Base-by-base conservation (phyloP, 2,888 invertebrate genomes). In the Drosophila testacea region DNA sequence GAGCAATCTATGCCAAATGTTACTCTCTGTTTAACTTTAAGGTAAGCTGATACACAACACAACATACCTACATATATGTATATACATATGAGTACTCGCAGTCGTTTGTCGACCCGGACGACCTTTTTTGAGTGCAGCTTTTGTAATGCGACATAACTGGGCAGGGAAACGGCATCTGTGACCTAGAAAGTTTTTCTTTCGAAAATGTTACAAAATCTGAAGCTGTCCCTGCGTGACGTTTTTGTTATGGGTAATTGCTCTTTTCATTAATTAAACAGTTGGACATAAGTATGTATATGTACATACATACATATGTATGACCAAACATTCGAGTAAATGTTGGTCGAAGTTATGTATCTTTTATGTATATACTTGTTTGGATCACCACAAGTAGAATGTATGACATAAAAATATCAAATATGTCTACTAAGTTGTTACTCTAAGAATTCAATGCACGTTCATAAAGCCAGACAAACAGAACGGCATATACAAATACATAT, bases 151-250 rank as follows among this genome's bases (percentile, higher is more conserved):
- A 68, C 71, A 77, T 55, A 59, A 41, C 22, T 46, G 36, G 54
- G 16, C 51, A 28, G 62, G 46, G 50, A 46, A 59, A 16, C 32
- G 30, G 13, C 75, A 64, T 63, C 69, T 63, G 62, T 86, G 90
- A 90, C 84, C 84, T 90, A 88, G 90, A 88, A 80, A 90, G 89
- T 46, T 86, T 88, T 86, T 84, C 87, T 90, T 86, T 84, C 66
- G 69, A 80, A 88, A 77, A 83, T 47, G 34, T 90, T 88, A 60
- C 72, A 54, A 71, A 60, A 77, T 16, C 13, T 63, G 61, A 52
- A 57, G 63, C 68, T 67, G 65, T 39, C 51, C 44, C 64, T 81
- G 67, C 73, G 77, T 85, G 73, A 82, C 88, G 74, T 65, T 66
- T 67, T 44, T 46, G 41, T 22, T 22, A 16, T 81, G 63, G 55